Conservation (phyloP, 2,113 vertebrate species). For the Hydrolagus affinis region DNA sequence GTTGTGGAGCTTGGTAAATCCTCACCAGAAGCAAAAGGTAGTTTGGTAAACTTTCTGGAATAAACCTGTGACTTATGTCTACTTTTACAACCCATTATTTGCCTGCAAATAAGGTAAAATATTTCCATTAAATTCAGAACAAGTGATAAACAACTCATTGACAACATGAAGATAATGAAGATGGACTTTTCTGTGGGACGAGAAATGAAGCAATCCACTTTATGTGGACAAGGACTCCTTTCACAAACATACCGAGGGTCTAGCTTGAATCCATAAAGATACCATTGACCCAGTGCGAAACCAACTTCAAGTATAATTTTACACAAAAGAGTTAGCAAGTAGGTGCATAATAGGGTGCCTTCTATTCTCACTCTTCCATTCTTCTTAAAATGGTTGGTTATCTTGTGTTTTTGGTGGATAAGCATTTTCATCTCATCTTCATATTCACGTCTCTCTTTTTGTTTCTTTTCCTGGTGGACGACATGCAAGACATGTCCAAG, state of each 20-base stretch:
- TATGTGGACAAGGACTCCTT: conserved; percentile 59
- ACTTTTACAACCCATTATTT: neutral
- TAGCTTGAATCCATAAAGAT: conserved; percentile 68
- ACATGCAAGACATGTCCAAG: conserved; percentile 51
- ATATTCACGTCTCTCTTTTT: conserved; percentile 41
- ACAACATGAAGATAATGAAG: conserved; percentile 74
- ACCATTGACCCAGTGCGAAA: conserved; percentile 67
- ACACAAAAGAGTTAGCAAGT: conserved; percentile 54
- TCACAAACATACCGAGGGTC: conserved; percentile 62
- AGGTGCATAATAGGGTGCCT: conserved; percentile 59
- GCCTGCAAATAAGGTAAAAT: conserved; percentile 55
- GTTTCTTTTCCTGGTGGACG: conserved; percentile 42
- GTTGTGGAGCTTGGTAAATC: neutral
- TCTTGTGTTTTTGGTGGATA: neutral
- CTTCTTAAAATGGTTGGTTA: neutral
- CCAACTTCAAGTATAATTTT: conserved; percentile 63
- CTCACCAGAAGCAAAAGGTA: neutral
- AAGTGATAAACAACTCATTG: conserved; percentile 58
- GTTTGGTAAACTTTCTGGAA: neutral
- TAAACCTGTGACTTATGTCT: neutral
- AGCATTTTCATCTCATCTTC: neutral
- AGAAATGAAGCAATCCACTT: conserved; percentile 70
- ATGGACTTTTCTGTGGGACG: conserved; percentile 72
- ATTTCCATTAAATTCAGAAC: conserved; percentile 57
- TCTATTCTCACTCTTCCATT: conserved; percentile 56